Evolutionary conservation across 2,888 invertebrate genomes (phyloP).

Genomic region (Microctonus hyperodae): DNA sequence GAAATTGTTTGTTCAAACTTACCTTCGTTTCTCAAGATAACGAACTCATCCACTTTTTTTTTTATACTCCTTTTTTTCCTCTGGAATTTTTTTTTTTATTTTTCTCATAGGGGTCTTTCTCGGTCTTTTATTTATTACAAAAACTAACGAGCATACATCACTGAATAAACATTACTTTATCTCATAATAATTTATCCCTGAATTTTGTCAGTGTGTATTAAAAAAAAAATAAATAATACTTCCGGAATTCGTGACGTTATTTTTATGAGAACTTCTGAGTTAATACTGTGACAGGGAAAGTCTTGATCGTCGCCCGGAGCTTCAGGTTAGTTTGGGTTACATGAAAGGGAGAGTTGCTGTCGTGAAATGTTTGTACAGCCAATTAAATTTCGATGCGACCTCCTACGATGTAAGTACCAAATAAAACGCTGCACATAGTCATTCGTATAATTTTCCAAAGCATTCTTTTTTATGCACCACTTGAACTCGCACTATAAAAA

Average conservation of each 20-base stretch:
- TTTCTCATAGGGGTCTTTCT: too few relatives aligned
- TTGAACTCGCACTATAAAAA: not conserved
- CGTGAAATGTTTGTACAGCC: not conserved
- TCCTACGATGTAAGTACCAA: not conserved
- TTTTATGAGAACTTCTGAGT: not conserved
- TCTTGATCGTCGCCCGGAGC: not conserved
- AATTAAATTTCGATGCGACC: not conserved
- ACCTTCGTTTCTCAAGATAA: not conserved
- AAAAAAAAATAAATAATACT: not conserved
- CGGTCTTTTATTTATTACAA: not conserved
- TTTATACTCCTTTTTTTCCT: too few relatives aligned
- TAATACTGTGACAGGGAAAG: not conserved
- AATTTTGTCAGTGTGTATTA: too few relatives aligned
- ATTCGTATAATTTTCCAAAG: not conserved
- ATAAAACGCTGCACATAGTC: not conserved
- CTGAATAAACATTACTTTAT: not conserved
- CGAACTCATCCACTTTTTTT: not conserved
- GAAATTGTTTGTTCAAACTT: slow-evolving; percentile 6
- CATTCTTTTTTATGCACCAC: not conserved
- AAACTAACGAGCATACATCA: not conserved
- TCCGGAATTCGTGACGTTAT: not conserved
- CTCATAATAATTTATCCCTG: too few relatives aligned
- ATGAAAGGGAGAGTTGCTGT: not conserved
- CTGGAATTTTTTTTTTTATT: too few relatives aligned
- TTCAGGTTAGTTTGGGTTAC: not conserved